Conservation (phyloP, 2,888 invertebrate genomes). For the Rhagonycha fulva region DNA sequence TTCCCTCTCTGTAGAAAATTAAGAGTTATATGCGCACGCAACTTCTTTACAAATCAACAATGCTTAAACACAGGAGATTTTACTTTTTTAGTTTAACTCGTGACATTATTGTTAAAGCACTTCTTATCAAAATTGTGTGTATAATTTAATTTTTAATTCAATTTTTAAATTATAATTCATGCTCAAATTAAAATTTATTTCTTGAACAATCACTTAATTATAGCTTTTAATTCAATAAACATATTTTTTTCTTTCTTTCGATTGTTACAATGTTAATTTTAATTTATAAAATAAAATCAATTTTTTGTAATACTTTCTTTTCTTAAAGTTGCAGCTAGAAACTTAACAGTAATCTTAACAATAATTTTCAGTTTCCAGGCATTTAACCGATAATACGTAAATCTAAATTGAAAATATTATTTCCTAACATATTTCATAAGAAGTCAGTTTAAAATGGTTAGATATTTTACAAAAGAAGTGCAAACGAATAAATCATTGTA, state of each 20-base stretch:
- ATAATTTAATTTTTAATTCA: slow-evolving; percentile 14
- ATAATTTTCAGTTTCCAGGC: neutral
- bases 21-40: slow-evolving; percentile 39
- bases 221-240: neutral
- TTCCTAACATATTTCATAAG: neutral
- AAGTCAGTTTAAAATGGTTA: neutral
- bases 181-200: neutral
- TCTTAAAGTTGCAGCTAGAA: slow-evolving; percentile 7
- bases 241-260: neutral
- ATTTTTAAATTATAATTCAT: neutral
- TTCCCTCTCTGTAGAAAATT: slow-evolving; percentile 40
- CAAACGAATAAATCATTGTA: neutral
- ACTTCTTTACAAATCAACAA: slow-evolving; percentile 33
- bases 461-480: neutral
- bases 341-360: slow-evolving; percentile 5
- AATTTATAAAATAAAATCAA: slow-evolving; percentile 7
- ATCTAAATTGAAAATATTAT: neutral
- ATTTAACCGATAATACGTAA: neutral
- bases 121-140: slow-evolving; percentile 25
- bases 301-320: slow-evolving; percentile 12
- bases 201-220: neutral
- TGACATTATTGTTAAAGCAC: slow-evolving; percentile 37
- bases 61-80: slow-evolving; percentile 33
- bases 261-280: slow-evolving; percentile 6
- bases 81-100: slow-evolving; percentile 34